A percentile compares a stretch with the other conserved stretches of the same genome.
Conservation (phyloP, 1,140 invertebrate genomes). For the Halictus rubicundus region DNA sequence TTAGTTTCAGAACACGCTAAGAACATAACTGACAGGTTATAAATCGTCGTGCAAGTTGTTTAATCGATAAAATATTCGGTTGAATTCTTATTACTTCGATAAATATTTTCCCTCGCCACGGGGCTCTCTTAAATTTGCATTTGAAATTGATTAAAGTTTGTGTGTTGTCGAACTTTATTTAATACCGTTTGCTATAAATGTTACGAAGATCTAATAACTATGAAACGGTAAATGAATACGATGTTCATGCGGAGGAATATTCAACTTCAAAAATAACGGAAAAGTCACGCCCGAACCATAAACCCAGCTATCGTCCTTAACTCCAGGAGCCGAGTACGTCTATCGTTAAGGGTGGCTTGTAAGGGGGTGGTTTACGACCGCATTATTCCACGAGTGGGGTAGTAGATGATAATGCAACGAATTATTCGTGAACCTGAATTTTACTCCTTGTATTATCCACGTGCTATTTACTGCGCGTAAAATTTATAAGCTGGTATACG, state of each 20-base stretch:
- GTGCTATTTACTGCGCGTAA: neutral
- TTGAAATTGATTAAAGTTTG: no score
- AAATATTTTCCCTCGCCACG: no score
- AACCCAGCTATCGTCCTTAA: neutral
- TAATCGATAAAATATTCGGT: no score
- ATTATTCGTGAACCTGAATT: neutral
- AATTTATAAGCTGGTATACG: neutral
- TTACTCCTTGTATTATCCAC: neutral
- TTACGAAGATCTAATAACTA: no score
- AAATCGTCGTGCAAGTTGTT: no score
- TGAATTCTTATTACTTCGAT: no score
- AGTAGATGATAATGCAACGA: constrained; percentile 2
- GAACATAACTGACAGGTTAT: no score
- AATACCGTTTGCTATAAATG: no score
- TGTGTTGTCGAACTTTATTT: no score
- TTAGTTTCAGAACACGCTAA: no score
- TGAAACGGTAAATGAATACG: neutral
- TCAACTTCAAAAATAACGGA: neutral
- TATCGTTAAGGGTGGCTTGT: neutral
- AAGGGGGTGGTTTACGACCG: neutral
- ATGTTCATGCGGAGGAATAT: neutral
- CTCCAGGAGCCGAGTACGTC: neutral
- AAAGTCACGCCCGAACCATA: neutral
- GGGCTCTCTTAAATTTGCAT: no score
- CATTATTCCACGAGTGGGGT: neutral